Conservation (phyloP, 2,113 vertebrate genomes). For the Eupsittula cactorum region DNA sequence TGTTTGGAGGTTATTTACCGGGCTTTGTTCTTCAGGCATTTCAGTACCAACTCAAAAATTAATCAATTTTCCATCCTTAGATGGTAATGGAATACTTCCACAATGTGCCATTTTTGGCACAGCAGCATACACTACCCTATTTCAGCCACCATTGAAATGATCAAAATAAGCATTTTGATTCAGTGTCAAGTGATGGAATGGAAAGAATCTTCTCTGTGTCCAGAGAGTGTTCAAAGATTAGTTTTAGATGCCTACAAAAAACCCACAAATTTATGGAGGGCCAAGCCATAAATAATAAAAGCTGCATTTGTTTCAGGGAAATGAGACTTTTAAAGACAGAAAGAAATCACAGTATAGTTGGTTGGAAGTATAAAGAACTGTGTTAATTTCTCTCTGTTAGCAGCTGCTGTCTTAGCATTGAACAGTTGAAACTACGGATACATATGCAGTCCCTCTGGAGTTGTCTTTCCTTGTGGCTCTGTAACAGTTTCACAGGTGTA, state of each 20-base stretch:
- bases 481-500: neutral
- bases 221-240: neutral
- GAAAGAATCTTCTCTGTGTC: neutral
- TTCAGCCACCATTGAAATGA: neutral
- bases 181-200: neutral
- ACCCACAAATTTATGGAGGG: neutral
- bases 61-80: neutral
- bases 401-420: neutral
- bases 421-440: neutral
- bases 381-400: neutral
- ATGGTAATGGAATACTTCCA: conserved; percentile 2
- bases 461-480: neutral
- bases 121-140: neutral
- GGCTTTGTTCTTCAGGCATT: neutral
- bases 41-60: neutral
- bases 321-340: neutral
- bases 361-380: neutral
- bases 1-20: neutral
- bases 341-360: neutral
- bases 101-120: neutral
- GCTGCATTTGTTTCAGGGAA: neutral
- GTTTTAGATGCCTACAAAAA: neutral
- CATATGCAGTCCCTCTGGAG: neutral
- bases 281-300: neutral
- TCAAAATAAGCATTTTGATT: neutral